Base-by-base conservation (phyloP, 1,140 invertebrate genomes). In the Orchesella cincta region DNA sequence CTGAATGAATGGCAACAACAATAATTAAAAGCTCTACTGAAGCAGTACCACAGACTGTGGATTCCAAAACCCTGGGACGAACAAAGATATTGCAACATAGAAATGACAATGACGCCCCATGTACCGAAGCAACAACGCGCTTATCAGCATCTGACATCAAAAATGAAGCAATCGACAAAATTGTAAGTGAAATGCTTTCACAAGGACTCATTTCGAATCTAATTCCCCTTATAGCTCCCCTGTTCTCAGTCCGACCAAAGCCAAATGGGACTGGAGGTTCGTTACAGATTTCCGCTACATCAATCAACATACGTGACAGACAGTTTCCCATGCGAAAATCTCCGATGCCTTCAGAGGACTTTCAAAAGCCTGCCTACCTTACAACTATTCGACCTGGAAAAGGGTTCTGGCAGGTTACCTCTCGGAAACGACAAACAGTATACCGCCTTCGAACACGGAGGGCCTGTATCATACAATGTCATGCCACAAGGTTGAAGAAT, bases 401-500 rank as follows among this genome's bases (percentile, higher is more conserved):
- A 39, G 76, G 76, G 1, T 81, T 71, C 64, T 78, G 73, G 76
- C 79, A 78, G 36, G 35, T 75, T 20, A 12, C 16, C 1, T 20
- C 78, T 29, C 35, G 29, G 5, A 54, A 1, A 36, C 0, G 64
- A 29, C 12, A 2, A 29, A 39, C 3, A 23, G 23, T 54, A 73
- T 20, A 86, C 85, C 1, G 84, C 85, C 0, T 79, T 85, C 73
- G 80, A 82, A 35, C 80, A 82, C 23, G 84, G 82, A 74, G 85
- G 85, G 0, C 80, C 86, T 0, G 86, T 84, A 39, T 84, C 85
- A 76, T 86, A 81, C 75, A 14, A 78, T 0, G 57, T 78, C 12
- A 85, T 88, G 83, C 81, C 84, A 16, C 87, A 88, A 57, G 86
- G 87, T 79, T 89, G 0, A 77, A 78, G 16, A 87, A 87, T 79